Evolutionary conservation across 2,113 vertebrate species (phyloP), one percentile per base, ranked within the genome.

Genomic region (Gadus chalcogrammus): DNA sequence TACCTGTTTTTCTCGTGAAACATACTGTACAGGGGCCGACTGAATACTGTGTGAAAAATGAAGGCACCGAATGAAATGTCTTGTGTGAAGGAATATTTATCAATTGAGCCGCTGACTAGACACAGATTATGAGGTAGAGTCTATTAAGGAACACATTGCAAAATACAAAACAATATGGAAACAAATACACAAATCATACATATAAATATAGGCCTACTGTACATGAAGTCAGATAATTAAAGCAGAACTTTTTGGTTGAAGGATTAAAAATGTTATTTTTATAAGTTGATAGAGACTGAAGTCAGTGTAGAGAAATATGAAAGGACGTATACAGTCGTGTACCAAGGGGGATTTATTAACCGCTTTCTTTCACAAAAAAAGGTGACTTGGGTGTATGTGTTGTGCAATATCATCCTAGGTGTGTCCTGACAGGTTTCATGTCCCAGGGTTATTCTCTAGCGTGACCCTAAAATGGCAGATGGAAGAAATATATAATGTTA

Each of bases 231-330:
- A 18, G 22, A 65, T 13, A 53, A 75, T 67, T 8, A 11, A 12
- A 12, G 2, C 12, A 2, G 9, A 9, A 12, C 12, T 48, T 48
- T 48, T 48, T 48, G 8, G 38, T 65, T 11, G 42, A 17, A 18
- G 15, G 22, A 27, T 62, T 24, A 27, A 3, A 24, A 28, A 27
- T 59, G 6, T 11, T 70, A 75, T 71, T 64, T 71, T 64, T 48
- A 9, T 48, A 2, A 48, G 15, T 64, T 64, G 71, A 38, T 64
- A 7, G 60, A 8, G 61, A 48, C 69, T 68, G 31, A 68, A 81
- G 69, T 80, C 85, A 82, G 76, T 85, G 82, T 86, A 85, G 69
- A 72, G 65, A 48, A 76, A 58, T 65, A 48, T 27, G 72, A 65
- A 35, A 68, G 24, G 15, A 15, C 56, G 48, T 31, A 20, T 42